Percentiles rank a stretch among this genome's conserved stretches.
phyloP scores from a whole-genome alignment of 2,113 vertebrate genomes.

The Solea senegalensis region DNA sequence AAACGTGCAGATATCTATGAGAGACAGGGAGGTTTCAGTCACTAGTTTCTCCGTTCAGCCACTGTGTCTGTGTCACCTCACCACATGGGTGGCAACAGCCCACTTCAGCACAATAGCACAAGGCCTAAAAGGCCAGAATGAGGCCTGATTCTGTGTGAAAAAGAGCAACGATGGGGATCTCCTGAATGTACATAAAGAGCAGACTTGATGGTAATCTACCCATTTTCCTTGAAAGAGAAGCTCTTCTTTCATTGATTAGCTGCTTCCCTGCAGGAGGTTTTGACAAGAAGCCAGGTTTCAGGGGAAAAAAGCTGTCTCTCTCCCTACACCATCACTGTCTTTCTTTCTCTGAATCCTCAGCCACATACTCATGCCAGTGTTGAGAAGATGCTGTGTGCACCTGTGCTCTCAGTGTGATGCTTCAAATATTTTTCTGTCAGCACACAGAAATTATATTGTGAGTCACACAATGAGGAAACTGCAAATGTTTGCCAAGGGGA shows the following conservation, averaged over 20 bases:
- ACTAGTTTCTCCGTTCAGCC: conserved; percentile 2
- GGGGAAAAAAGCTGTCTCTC: conserved; percentile 20
- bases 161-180: neutral
- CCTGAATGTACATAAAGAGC: conserved; percentile 6
- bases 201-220: conserved; percentile 18
- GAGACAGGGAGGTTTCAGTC: neutral
- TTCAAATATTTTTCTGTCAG: neutral
- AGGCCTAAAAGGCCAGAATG: neutral
- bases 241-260: conserved; percentile 71
- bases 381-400: conserved; percentile 7
- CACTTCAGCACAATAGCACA: conserved; percentile 27
- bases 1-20: neutral
- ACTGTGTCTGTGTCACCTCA: conserved; percentile 43
- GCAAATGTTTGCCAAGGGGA: neutral
- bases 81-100: conserved; percentile 59
- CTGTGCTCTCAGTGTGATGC: conserved; percentile 9
- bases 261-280: conserved; percentile 60
- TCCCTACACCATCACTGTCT: neutral
- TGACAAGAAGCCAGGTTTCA: conserved; percentile 32
- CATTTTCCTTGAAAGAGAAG: conserved; percentile 37
- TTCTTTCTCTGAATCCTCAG: conserved; percentile 8
- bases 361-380: neutral
- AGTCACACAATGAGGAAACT: too few species aligned
- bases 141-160: neutral
- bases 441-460: neutral